phyloP scores from a whole-genome alignment of 2,113 vertebrate genomes.

The Ornithorhynchus anatinus region DNA sequence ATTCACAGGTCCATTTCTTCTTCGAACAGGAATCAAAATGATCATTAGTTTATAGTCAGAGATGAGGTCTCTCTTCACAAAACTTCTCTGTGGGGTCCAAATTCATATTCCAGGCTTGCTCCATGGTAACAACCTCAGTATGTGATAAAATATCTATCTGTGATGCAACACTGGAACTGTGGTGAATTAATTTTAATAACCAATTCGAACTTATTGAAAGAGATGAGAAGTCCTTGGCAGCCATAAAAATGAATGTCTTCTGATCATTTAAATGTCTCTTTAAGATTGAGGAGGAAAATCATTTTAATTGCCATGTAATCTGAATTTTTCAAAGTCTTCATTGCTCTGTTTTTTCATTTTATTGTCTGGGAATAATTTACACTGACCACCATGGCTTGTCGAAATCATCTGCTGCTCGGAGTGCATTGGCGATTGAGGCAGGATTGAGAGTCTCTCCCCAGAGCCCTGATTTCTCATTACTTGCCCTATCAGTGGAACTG shows the following conservation, averaged over 20 bases:
- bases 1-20: too few species aligned
- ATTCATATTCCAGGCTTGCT: too few species aligned
- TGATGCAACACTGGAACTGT: background rate
- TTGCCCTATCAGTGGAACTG: too few species aligned
- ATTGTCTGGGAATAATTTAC: background rate
- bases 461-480: too few species aligned
- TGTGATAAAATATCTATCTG: too few species aligned
- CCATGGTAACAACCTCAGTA: too few species aligned
- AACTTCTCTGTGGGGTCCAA: too few species aligned
- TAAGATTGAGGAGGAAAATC: background rate
- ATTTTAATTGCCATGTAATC: slow-evolving; percentile 1
- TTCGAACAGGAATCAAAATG: too few species aligned
- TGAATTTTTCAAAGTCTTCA: background rate
- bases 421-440: background rate
- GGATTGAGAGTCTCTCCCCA: background rate
- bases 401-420: background rate
- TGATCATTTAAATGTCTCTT: background rate
- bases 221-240: background rate
- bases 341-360: background rate
- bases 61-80: too few species aligned
- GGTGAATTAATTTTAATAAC: background rate
- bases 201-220: background rate
- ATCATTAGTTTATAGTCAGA: too few species aligned
- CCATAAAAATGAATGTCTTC: background rate
- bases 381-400: background rate